phyloP scores from a whole-genome alignment of 2,113 vertebrate species.

The Vicugna pacos region DNA sequence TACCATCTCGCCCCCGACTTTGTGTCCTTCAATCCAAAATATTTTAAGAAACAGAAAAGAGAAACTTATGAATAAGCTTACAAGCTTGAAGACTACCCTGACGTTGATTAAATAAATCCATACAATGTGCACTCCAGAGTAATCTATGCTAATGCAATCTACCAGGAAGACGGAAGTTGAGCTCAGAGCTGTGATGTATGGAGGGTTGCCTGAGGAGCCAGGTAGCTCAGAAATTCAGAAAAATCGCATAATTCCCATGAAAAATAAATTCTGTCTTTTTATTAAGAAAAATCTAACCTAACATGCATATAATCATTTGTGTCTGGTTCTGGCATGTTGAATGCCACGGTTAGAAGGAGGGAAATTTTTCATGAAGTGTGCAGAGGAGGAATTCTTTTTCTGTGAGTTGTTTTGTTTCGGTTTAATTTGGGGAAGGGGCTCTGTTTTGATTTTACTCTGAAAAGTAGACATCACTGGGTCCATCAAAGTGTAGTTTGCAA shows the following conservation, averaged over 20 bases:
- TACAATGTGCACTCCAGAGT: constrained; percentile 72
- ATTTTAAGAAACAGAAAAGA: constrained; percentile 61
- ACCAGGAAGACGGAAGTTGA: constrained; percentile 52
- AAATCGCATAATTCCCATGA: constrained; percentile 67
- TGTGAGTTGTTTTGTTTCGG: constrained; percentile 46
- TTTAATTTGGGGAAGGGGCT: constrained; percentile 28
- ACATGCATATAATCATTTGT: constrained; percentile 55
- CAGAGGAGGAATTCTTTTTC: constrained; percentile 28
- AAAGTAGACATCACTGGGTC: constrained; percentile 61
- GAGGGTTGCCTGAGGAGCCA: constrained; percentile 70
- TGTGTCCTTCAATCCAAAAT: neutral
- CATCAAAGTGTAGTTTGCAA: constrained; percentile 68
- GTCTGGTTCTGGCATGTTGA: constrained; percentile 32
- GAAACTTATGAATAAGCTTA: constrained; percentile 69
- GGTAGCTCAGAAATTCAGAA: constrained; percentile 66
- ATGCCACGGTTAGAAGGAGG: neutral
- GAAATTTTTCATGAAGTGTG: neutral
- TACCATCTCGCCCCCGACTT: neutral
- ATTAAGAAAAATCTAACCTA: constrained; percentile 69
- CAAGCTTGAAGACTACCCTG: constrained; percentile 63
- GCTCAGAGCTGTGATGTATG: constrained; percentile 67
- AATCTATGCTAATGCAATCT: constrained; percentile 76
- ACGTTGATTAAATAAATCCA: constrained; percentile 75
- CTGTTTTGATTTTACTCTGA: constrained; percentile 74
- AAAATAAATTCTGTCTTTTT: constrained; percentile 77